Evolutionary conservation across 2,113 vertebrate genomes (phyloP).

Genomic region (Heteronetta atricapilla): DNA sequence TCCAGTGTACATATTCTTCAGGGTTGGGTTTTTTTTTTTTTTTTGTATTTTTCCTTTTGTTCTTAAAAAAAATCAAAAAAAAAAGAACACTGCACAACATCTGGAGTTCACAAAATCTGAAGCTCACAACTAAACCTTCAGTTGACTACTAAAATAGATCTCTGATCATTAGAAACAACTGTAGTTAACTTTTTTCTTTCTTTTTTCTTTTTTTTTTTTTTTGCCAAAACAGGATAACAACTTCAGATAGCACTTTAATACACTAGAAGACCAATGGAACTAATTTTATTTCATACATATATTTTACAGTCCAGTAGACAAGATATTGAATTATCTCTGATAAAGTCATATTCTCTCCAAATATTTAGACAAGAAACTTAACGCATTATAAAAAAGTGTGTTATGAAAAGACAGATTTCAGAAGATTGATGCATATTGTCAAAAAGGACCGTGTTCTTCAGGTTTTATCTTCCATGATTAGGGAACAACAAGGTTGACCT

Average conservation of each 20-base stretch:
- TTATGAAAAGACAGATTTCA: conserved; percentile 72
- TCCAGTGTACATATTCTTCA: conserved; percentile 89
- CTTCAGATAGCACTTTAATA: conserved; percentile 94
- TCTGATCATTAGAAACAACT: conserved; percentile 96
- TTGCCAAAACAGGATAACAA: conserved; percentile 89
- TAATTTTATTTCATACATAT: conserved; percentile 90
- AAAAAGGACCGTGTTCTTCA: conserved; percentile 27
- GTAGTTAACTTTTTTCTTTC: conserved; percentile 77
- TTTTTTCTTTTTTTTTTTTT: conserved; percentile 64
- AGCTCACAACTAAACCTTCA: conserved; percentile 98
- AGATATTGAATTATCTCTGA: conserved; percentile 83
- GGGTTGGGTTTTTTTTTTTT: conserved; percentile 55
- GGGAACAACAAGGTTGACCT: conserved; percentile 62
- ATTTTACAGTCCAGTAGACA: conserved; percentile 89
- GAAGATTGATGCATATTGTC: conserved; percentile 60
- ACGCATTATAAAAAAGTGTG: conserved; percentile 73
- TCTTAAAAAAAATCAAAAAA: conserved; percentile 76
- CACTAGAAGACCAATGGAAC: conserved; percentile 93
- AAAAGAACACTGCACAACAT: conserved; percentile 92
- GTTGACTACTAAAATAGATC: conserved; percentile 99
- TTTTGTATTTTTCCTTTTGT: conserved; percentile 66
- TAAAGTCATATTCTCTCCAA: conserved; percentile 91
- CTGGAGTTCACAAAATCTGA: conserved; percentile 96
- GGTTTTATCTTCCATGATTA: neutral
- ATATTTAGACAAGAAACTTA: conserved; percentile 77